A percentile compares a stretch with the other conserved stretches of the same genome.
phyloP scores from a whole-genome alignment of 2,113 vertebrate species.

The Murina feae region DNA sequence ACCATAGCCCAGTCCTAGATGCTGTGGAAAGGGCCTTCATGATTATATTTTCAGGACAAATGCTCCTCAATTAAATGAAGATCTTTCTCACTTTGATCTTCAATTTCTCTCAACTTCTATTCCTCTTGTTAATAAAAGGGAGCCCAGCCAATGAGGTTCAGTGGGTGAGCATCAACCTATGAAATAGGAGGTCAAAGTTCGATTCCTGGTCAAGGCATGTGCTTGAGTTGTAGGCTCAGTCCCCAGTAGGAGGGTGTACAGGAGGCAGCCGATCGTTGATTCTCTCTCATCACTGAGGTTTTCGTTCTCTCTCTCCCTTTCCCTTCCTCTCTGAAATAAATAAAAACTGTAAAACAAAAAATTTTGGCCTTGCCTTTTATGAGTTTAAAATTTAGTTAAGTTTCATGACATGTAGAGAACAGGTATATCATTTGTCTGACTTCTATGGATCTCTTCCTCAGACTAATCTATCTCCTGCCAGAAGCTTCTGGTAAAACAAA shows the following conservation, averaged over 20 bases:
- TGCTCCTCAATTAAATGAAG: background rate
- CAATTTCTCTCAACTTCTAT: background rate
- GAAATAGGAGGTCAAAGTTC: background rate
- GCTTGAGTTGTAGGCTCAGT: background rate
- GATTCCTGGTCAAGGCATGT: background rate
- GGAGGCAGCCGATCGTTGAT: background rate
- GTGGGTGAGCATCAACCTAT: background rate
- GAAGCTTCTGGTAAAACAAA: conserved; percentile 15
- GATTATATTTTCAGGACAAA: background rate
- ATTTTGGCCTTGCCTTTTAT: background rate
- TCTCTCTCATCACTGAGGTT: background rate
- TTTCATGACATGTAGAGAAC: background rate
- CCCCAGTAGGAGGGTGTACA: background rate
- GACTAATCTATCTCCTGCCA: background rate
- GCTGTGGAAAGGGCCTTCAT: background rate
- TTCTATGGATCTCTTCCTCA: background rate
- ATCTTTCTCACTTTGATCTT: background rate
- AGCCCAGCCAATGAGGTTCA: background rate
- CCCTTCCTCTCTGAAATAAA: background rate
- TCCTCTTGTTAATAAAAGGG: background rate
- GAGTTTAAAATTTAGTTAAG: background rate
- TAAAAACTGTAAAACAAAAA: background rate
- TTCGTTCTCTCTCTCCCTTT: background rate
- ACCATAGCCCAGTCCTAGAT: background rate
- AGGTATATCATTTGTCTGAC: background rate